Base-by-base conservation (phyloP, 2,113 vertebrate genomes). In the Pygoscelis adeliae region DNA sequence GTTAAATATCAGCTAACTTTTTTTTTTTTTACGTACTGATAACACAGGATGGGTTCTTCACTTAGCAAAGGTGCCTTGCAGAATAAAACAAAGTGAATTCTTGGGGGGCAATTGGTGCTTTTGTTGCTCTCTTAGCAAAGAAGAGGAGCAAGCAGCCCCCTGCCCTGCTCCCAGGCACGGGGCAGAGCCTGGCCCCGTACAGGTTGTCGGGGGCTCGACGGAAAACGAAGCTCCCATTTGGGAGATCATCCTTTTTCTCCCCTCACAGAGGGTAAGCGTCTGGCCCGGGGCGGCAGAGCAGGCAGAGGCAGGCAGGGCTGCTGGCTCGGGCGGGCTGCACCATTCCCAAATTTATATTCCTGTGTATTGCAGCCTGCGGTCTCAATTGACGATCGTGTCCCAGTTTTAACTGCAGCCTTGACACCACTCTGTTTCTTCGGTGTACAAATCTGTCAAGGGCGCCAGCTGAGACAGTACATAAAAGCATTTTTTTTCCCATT, bases 91-190 rank as follows among this genome's bases (percentile, higher is more conserved):
- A 59, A 67, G 20, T 1, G 29, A 71, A 71, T 78, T 77, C 5
- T 2, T 55, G 5, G 8, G 38, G 49, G 23, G 9, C 7, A 34
- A 55, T 3, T 0, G 4, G 30, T 0, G 0, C 5, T 65, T 59
- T n/a, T 2, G 1, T 9, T 63, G 61, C 65, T 85, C 44, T 74
- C 9, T 22, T 27, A 32, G 34, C 25, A 16, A 61, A 56, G 69
- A 14, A 25, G 34, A 61, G 5, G 47, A 58, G 3, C 0, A 5
- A 61, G 36, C 50, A 55, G 26, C 26, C 9, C 23, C 62, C 42
- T 1, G 2, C 18, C 27, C 44, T 13, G n/a, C 19, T 50, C 15
- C 5, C 47, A 6, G 22, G n/a, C 0, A 4, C 0, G 1, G 65
- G n/a, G 53, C 27, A 91, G 30, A 71, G 32, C 25, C 34, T 2